Evolutionary conservation across 1,140 invertebrate genomes (phyloP).

Genomic region (Reticulitermes speratus): DNA sequence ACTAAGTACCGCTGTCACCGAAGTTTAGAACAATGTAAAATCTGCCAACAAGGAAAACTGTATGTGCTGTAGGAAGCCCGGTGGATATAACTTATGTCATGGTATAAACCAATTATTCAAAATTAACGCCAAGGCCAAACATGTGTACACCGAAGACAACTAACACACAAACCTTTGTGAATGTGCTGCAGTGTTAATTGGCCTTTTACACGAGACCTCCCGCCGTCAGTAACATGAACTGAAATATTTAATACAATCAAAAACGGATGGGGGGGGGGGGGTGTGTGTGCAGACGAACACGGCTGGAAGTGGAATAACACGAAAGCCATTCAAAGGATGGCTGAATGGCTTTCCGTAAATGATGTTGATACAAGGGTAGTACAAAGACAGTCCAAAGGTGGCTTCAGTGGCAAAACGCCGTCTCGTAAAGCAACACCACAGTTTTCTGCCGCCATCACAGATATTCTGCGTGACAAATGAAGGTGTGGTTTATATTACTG

Average conservation of each 20-base stretch:
- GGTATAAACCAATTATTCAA: neutral
- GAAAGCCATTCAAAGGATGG: neutral
- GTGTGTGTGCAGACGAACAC: neutral
- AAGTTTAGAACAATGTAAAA: too few relatives aligned
- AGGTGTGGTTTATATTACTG: neutral
- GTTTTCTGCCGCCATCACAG: neutral
- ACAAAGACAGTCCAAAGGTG: too few relatives aligned
- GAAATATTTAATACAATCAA: neutral
- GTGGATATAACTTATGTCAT: neutral
- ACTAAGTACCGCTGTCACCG: too few relatives aligned
- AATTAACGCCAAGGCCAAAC: neutral
- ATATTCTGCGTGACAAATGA: neutral
- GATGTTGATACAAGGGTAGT: neutral
- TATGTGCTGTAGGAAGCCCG: neutral
- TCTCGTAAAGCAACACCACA: too few relatives aligned
- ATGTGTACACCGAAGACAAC: neutral
- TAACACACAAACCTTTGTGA: neutral
- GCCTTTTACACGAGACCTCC: neutral
- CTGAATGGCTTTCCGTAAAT: neutral
- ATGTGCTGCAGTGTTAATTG: neutral
- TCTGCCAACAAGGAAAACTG: neutral
- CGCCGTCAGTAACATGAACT: neutral
- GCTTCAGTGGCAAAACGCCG: too few relatives aligned
- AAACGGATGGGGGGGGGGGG: neutral
- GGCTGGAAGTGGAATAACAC: neutral